Percentiles rank a stretch among this genome's conserved stretches.
phyloP scores from a whole-genome alignment of 2,113 vertebrate genomes.

The Suncus etruscus region DNA sequence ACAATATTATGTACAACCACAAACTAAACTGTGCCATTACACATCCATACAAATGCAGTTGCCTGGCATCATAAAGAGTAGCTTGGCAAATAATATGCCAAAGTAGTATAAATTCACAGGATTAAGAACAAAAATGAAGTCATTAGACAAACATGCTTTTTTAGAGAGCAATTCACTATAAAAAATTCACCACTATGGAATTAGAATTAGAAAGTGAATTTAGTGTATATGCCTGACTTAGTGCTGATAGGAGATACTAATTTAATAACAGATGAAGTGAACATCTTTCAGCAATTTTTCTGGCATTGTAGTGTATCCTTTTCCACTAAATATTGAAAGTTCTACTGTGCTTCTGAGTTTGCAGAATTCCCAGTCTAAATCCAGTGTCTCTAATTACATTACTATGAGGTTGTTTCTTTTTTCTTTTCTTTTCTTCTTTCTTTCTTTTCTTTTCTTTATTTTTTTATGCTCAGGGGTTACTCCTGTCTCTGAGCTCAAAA shows the following conservation, averaged over 20 bases:
- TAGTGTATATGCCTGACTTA: not conserved
- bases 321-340: not conserved
- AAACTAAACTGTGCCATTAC: not conserved
- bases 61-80: not conserved
- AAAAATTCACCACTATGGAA: not conserved
- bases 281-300: not conserved
- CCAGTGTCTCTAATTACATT: not conserved
- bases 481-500: too few species aligned
- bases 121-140: slow-evolving; percentile 26
- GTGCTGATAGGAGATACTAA: slow-evolving; percentile 1
- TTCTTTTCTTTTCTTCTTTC: too few species aligned
- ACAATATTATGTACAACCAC: not conserved
- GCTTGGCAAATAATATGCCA: not conserved
- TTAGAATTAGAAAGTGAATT: slow-evolving; percentile 44
- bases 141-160: not conserved
- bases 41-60: slow-evolving; percentile 31
- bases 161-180: not conserved
- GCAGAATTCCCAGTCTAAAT: not conserved
- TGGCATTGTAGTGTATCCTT: not conserved
- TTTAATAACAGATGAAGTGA: not conserved
- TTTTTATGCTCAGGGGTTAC: too few species aligned
- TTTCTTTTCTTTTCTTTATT: too few species aligned
- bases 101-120: not conserved
- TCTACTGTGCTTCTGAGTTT: not conserved
- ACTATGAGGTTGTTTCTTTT: not conserved